These are phyloP conservation scores for Drosophila multiciliata DNA, from an alignment of 2,888 invertebrate species.

Conservation along the genomic window DNA sequence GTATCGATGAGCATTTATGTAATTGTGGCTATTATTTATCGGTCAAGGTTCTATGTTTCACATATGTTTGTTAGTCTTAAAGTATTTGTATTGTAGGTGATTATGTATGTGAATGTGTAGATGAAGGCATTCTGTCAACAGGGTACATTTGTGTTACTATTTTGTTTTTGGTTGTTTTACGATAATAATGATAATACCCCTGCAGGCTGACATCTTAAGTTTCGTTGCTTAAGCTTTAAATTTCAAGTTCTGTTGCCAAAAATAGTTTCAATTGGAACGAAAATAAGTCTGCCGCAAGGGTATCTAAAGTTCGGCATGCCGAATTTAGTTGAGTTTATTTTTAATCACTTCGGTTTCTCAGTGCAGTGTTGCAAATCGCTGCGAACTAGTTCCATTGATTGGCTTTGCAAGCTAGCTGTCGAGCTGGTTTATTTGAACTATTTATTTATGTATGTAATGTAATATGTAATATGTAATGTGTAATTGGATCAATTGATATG, in stretches of 20 bases:
- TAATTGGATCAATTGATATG: conserved; percentile 51
- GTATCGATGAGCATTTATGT: not conserved
- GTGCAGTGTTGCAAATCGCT: conserved; percentile 12
- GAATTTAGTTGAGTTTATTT: conserved; percentile 4
- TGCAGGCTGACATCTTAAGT: conserved; percentile 2
- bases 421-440: conserved; percentile 52
- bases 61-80: conserved; percentile 58
- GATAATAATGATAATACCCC: conserved; percentile 15
- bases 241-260: not conserved
- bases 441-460: conserved; percentile 13
- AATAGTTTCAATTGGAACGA: not conserved
- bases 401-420: conserved; percentile 37
- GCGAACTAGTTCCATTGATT: conserved; percentile 50
- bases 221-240: not conserved
- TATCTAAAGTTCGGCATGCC: conserved; percentile 37
- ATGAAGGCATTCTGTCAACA: conserved; percentile 82
- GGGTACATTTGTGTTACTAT: conserved; percentile 70
- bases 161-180: conserved; percentile 19
- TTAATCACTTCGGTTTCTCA: not conserved
- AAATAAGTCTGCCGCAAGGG: conserved; percentile 18
- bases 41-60: conserved; percentile 35
- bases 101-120: conserved; percentile 69
- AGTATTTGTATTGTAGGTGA: conserved; percentile 76
- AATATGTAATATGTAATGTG: not conserved
- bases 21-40: conserved; percentile 46